Evolutionary conservation across 1,140 invertebrate species (phyloP).

Genomic region (Drosophila saltans): DNA sequence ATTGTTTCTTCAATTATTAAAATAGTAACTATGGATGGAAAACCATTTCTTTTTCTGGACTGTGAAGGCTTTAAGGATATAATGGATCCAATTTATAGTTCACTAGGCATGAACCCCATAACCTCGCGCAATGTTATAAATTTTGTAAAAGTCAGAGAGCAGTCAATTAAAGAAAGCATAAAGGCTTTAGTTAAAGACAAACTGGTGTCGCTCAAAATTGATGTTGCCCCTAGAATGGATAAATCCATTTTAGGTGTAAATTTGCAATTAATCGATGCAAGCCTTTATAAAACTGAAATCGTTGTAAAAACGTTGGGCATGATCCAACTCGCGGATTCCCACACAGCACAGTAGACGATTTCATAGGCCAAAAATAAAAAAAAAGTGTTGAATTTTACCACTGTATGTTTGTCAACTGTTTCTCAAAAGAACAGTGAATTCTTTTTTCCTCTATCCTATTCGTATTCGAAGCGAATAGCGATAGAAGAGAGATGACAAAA

Average conservation of each 20-base stretch:
- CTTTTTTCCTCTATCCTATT: too few relatives aligned
- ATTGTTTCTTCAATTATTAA: slow-evolving; percentile 20
- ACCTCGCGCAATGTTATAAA: slow-evolving; percentile 12
- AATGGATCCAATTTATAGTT: slow-evolving; percentile 18
- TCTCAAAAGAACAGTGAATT: too few relatives aligned
- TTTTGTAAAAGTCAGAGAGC: slow-evolving; percentile 8
- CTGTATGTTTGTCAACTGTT: too few relatives aligned
- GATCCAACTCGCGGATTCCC: slow-evolving; percentile 24
- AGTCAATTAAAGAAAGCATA: slow-evolving; percentile 21
- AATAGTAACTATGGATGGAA: slow-evolving; percentile 23
- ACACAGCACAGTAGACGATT: too few relatives aligned
- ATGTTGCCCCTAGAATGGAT: slow-evolving; percentile 22
- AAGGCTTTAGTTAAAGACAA: slow-evolving; percentile 21
- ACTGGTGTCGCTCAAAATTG: slow-evolving; percentile 27
- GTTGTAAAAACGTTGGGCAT: slow-evolving; percentile 29
- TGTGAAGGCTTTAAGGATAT: slow-evolving; percentile 20
- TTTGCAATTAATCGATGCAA: slow-evolving; percentile 24
- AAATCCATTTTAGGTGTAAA: slow-evolving; percentile 32
- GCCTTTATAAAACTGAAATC: slow-evolving; percentile 12
- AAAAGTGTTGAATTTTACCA: too few relatives aligned
- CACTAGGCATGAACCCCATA: slow-evolving; percentile 18
- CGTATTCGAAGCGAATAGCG: too few relatives aligned
- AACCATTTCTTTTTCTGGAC: slow-evolving; percentile 18
- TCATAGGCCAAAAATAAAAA: too few relatives aligned
- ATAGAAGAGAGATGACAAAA: too few relatives aligned